These are phyloP conservation scores for Platysternon megacephalum DNA, from an alignment of 2,113 vertebrate species.

Conservation along the genomic window DNA sequence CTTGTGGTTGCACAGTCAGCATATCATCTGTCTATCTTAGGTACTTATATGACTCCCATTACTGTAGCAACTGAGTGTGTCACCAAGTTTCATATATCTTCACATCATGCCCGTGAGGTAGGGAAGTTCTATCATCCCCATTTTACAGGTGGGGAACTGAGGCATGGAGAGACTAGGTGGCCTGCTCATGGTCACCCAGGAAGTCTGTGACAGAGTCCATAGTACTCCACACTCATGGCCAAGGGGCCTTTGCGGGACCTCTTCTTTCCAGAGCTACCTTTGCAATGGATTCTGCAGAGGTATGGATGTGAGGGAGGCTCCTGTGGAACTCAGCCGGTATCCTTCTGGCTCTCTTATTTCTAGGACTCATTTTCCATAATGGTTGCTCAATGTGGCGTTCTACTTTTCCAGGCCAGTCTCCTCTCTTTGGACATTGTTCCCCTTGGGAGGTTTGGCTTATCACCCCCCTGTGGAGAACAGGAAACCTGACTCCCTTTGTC, in stretches of 20 bases:
- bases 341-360: neutral
- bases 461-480: neutral
- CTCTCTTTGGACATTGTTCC: neutral
- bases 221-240: neutral
- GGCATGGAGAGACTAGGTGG: neutral
- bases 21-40: neutral
- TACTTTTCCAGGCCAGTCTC: neutral
- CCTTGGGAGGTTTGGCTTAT: neutral
- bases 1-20: neutral
- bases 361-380: neutral
- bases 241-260: neutral
- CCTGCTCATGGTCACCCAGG: neutral
- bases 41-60: neutral
- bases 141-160: neutral
- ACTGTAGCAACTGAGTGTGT: neutral
- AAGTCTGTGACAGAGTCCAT: neutral
- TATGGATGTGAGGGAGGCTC: neutral
- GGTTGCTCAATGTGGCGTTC: neutral
- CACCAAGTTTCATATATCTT: neutral
- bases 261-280: neutral
- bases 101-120: neutral
- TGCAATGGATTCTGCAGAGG: neutral
- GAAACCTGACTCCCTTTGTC: neutral
- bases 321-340: neutral
- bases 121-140: neutral